Evolutionary conservation across 2,797 vertebrate genomes (phyloP).

Genomic region (Notolabrus celidotus): DNA sequence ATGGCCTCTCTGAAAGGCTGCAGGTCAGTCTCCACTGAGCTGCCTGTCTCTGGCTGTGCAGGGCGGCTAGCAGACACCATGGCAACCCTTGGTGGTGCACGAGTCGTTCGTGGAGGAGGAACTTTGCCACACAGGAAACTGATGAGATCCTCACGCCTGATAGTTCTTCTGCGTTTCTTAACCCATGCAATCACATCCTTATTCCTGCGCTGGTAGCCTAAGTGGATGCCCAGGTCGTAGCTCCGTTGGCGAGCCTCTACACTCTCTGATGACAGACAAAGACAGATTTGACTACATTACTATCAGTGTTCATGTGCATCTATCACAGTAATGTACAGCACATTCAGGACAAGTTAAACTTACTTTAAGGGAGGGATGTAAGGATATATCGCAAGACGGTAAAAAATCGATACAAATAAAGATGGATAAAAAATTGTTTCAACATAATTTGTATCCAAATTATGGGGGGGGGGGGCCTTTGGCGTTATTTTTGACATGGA

Average conservation of each 20-base stretch:
- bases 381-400: too few relatives aligned
- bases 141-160: slow-evolving; percentile 98
- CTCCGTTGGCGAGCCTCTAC: slow-evolving; percentile 95
- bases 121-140: slow-evolving; percentile 99
- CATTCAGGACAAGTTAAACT: neutral
- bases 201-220: slow-evolving; percentile 96
- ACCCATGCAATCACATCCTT: slow-evolving; percentile 99
- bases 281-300: slow-evolving; percentile 1
- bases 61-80: slow-evolving; percentile 95
- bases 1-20: slow-evolving; percentile 99
- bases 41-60: slow-evolving; percentile 93
- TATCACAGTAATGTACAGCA: neutral
- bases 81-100: slow-evolving; percentile 94
- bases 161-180: slow-evolving; percentile 98
- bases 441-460: too few relatives aligned
- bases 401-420: too few relatives aligned
- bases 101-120: slow-evolving; percentile 93
- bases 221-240: slow-evolving; percentile 97
- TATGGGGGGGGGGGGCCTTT: too few relatives aligned
- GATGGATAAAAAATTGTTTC: too few relatives aligned
- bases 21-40: slow-evolving; percentile 97
- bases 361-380: too few relatives aligned
- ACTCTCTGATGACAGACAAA: slow-evolving; percentile 87
- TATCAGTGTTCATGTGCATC: neutral
- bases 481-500: too few relatives aligned